These are phyloP conservation scores for Otolemur garnettii DNA, from an alignment of 2,113 vertebrate species.

Conservation along the genomic window DNA sequence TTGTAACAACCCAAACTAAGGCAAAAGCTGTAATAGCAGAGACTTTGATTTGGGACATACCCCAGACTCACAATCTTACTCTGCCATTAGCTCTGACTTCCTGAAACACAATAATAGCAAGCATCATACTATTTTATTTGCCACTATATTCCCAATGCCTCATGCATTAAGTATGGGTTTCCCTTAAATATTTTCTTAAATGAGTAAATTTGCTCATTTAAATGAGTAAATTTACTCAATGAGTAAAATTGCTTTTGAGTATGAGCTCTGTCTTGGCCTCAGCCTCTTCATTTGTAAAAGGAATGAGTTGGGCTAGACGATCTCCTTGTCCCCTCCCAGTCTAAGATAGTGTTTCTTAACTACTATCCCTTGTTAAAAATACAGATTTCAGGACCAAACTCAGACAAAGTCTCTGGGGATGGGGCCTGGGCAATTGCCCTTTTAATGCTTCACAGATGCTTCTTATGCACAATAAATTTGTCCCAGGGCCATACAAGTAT, in stretches of 20 bases:
- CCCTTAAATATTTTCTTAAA: conserved; percentile 15
- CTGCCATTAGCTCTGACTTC: neutral
- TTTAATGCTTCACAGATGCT: conserved; percentile 5
- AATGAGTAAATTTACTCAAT: too few species aligned
- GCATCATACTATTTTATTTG: neutral
- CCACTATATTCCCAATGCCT: neutral
- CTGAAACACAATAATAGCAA: neutral
- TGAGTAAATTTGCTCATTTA: too few species aligned
- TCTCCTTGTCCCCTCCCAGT: neutral
- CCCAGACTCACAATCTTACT: neutral
- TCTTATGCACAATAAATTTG: neutral
- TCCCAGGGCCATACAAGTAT: neutral
- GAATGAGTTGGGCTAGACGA: neutral
- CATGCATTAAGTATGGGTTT: neutral
- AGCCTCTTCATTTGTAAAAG: neutral
- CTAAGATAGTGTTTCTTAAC: neutral
- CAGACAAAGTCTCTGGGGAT: neutral
- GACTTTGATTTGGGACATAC: neutral
- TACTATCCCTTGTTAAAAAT: neutral
- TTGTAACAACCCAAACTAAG: neutral
- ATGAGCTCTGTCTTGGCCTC: neutral
- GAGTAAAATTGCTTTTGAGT: neutral
- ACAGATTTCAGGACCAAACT: neutral
- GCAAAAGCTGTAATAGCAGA: conserved; percentile 4
- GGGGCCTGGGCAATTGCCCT: neutral